A percentile compares a stretch with the other conserved stretches of the same genome.
Evolutionary conservation across 2,888 invertebrate genomes (phyloP).

Genomic region (Athalia circularis): DNA sequence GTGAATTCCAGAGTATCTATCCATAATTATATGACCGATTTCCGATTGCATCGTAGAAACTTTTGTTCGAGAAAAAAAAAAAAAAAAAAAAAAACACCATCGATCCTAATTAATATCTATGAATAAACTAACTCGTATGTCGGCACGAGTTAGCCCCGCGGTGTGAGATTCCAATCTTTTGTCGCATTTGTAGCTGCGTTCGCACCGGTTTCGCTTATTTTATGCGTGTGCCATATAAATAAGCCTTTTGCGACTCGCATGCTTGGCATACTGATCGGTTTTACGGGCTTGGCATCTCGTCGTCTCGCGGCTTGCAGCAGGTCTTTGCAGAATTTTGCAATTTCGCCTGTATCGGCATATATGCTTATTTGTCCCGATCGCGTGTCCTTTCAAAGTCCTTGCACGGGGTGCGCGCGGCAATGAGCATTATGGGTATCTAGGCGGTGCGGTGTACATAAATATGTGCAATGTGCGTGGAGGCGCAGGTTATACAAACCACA

Average conservation of each 20-base stretch:
- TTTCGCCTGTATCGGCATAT: conserved; percentile 41
- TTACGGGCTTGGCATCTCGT: conserved; percentile 31
- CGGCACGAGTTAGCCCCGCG: too few species aligned
- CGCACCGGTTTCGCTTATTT: conserved; percentile 50
- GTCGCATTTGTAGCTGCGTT: conserved; percentile 41
- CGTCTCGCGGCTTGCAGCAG: not conserved
- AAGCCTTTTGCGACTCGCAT: conserved; percentile 50
- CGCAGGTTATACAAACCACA: too few species aligned
- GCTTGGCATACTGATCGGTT: conserved; percentile 54
- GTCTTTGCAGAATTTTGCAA: not conserved
- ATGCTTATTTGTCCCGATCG: not conserved
- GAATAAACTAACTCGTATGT: too few species aligned
- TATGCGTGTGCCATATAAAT: conserved; percentile 50
- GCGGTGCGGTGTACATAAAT: not conserved
- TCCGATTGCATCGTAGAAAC: too few species aligned
- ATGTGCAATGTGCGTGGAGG: not conserved
- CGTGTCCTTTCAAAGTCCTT: too few species aligned
- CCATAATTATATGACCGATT: too few species aligned
- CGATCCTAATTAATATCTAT: too few species aligned
- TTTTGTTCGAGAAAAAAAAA: too few species aligned
- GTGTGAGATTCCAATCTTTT: not conserved
- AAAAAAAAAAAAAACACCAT: too few species aligned
- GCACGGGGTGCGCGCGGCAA: too few species aligned
- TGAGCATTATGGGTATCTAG: not conserved
- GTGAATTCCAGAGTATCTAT: too few species aligned